Evolutionary conservation across 2,797 vertebrate species (phyloP).

Genomic region (Chlorospingus flavigularis): DNA sequence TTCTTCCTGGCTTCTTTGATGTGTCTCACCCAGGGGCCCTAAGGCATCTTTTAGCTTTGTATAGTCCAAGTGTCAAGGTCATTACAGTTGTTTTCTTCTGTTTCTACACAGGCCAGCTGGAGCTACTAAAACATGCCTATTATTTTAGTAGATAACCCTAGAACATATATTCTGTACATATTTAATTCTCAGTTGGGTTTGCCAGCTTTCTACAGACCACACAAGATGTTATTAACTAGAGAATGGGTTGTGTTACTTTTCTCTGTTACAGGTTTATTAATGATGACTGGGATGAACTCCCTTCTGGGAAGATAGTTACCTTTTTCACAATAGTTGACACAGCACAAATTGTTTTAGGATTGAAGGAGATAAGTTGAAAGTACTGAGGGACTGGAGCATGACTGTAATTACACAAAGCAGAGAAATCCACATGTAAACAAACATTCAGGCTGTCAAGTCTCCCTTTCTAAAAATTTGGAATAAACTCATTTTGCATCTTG

Average conservation of each 20-base stretch:
- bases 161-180: background rate
- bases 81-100: background rate
- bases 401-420: background rate
- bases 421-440: background rate
- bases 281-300: background rate
- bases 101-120: background rate
- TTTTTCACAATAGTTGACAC: background rate
- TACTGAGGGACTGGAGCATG: background rate
- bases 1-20: background rate
- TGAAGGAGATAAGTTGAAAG: background rate
- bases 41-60: background rate
- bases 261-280: background rate
- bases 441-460: background rate
- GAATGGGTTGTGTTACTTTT: background rate
- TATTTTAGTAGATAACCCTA: background rate
- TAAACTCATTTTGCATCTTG: background rate
- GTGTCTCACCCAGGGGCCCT: background rate
- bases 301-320: background rate
- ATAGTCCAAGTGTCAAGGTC: background rate
- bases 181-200: background rate
- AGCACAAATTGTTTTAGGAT: background rate
- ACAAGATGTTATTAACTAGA: background rate
- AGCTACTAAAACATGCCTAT: background rate
- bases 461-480: background rate
- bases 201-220: background rate